Conservation (phyloP, 2,113 vertebrate genomes). For the Forbesichthys papilliferus region DNA sequence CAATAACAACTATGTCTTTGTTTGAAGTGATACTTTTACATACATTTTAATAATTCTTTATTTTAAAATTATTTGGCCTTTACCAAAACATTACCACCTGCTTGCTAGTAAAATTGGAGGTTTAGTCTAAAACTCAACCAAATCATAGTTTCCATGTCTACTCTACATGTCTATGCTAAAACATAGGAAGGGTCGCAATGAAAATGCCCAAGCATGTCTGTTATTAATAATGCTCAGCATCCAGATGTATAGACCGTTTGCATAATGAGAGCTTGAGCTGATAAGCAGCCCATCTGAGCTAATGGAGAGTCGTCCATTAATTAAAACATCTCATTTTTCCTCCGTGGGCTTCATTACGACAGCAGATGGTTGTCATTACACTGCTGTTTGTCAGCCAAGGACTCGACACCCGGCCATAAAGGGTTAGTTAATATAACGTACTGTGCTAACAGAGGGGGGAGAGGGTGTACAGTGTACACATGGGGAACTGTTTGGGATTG, state of each 20-base stretch:
- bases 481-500: slow-evolving; percentile 30
- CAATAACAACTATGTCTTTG: too few relatives aligned
- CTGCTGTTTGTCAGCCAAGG: slow-evolving; percentile 67
- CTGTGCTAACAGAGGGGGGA: slow-evolving; percentile 20
- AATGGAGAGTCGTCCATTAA: slow-evolving; percentile 82
- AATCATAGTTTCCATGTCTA: too few relatives aligned
- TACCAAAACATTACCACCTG: too few relatives aligned
- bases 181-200: neutral
- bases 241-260: slow-evolving; percentile 77
- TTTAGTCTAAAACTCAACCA: too few relatives aligned
- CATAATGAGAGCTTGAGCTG: slow-evolving; percentile 77
- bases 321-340: slow-evolving; percentile 78
- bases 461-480: slow-evolving; percentile 5
- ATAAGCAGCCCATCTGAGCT: slow-evolving; percentile 79
- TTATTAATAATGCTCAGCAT: slow-evolving; percentile 67
- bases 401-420: slow-evolving; percentile 49
- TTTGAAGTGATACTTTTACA: too few relatives aligned
- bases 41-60: too few relatives aligned
- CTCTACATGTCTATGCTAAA: too few relatives aligned
- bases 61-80: too few relatives aligned
- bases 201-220: slow-evolving; percentile 55
- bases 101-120: too few relatives aligned
- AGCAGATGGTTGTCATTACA: slow-evolving; percentile 80
- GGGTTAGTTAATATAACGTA: slow-evolving; percentile 57
- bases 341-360: slow-evolving; percentile 75